These are phyloP conservation scores for Galbula dea DNA, from an alignment of 2,113 vertebrate species.

Conservation along the genomic window DNA sequence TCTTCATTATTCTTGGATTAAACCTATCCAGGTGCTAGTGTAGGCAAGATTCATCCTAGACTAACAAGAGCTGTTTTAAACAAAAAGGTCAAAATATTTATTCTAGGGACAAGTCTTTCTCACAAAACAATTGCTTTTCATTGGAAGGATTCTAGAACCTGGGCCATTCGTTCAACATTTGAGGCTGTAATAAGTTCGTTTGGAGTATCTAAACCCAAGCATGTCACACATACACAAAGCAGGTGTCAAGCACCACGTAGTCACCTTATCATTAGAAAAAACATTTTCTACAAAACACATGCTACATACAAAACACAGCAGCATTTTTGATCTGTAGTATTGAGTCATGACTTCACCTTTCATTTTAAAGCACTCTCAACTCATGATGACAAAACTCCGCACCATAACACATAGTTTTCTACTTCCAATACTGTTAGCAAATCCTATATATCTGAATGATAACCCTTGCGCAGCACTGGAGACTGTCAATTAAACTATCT, in stretches of 20 bases:
- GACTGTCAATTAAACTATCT: background rate
- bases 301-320: background rate
- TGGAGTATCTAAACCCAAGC: background rate
- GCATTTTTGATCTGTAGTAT: background rate
- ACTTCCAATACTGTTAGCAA: background rate
- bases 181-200: background rate
- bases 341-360: rapidly evolving
- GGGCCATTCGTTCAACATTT: background rate
- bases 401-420: background rate
- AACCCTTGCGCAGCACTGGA: background rate
- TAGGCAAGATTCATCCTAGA: background rate
- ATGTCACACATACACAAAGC: background rate
- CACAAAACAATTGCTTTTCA: background rate
- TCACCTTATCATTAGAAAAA: background rate
- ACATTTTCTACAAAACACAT: background rate
- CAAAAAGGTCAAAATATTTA: background rate
- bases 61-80: background rate
- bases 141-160: background rate
- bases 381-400: background rate
- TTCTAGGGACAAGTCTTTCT: background rate
- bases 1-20: background rate
- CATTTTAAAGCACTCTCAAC: background rate
- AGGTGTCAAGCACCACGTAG: background rate
- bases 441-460: background rate
- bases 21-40: background rate